Percentiles rank a stretch among this genome's conserved stretches.
phyloP scores from a whole-genome alignment of 2,797 vertebrate genomes.

The Protosalanx chinensis region DNA sequence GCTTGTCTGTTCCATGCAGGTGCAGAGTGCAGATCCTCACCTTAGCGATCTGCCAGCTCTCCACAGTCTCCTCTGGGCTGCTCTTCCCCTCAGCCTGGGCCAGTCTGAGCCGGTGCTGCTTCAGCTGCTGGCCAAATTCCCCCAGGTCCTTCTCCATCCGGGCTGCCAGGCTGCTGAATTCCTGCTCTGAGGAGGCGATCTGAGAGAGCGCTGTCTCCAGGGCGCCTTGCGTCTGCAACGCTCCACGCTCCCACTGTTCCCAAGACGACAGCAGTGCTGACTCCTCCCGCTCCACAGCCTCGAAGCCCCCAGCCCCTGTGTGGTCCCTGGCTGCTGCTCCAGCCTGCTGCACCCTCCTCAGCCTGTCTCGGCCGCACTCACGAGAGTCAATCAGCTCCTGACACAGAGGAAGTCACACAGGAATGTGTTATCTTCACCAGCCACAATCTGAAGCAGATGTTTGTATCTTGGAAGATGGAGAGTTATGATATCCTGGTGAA shows the following conservation, averaged over 20 bases:
- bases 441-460: background rate
- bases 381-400: slow-evolving; percentile 93
- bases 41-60: slow-evolving; percentile 86
- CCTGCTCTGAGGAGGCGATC: slow-evolving; percentile 87
- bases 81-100: slow-evolving; percentile 72
- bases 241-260: slow-evolving; percentile 89
- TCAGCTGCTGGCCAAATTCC: slow-evolving; percentile 71
- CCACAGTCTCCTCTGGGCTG: slow-evolving; percentile 80
- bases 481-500: background rate
- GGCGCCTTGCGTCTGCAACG: slow-evolving; percentile 71
- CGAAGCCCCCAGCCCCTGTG: slow-evolving; percentile 82
- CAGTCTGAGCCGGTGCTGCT: slow-evolving; percentile 73
- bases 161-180: slow-evolving; percentile 77
- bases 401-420: slow-evolving; percentile 39
- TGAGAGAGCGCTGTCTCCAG: slow-evolving; percentile 82
- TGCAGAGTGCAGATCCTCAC: slow-evolving; percentile 59
- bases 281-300: slow-evolving; percentile 85
- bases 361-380: slow-evolving; percentile 81
- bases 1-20: too few species aligned
- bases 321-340: slow-evolving; percentile 78
- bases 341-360: slow-evolving; percentile 81
- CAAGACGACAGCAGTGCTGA: slow-evolving; percentile 81
- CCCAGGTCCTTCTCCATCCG: slow-evolving; percentile 81
- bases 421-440: background rate
- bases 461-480: background rate